Base-by-base conservation (phyloP, 2,113 vertebrate species). In the Rana temporaria region DNA sequence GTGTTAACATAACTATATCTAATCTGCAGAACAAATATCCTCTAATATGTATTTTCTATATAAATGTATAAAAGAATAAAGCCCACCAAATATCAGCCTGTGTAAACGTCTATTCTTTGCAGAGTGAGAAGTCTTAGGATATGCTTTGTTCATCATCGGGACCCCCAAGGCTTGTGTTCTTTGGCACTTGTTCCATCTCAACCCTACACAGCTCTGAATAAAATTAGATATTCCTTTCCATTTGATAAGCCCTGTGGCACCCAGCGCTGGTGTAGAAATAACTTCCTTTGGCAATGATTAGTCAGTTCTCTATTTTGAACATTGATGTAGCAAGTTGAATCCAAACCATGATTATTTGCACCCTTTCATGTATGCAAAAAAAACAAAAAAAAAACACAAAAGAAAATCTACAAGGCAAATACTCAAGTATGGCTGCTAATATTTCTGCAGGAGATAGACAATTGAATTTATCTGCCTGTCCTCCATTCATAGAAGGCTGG, bases 91-190 rank as follows among this genome's bases (percentile, higher is more conserved):
- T 16, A 75, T 9, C 8, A 75, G n/a, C 17, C 19, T 18, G 20
- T 19, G 38, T 16, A 53, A 42, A 72, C 17, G 63, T 18, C 32
- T 32, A 20, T 71, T 52, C 32, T 72, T 81, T 32, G 34, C 62
- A 71, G 56, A 81, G 32, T 72, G 19, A 63, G 32, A 19, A 66
- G 20, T 57, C 18, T 64, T 15, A 14, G 30, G 38, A 42, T 63
- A n/a, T 62, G 34, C 30, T 62, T 7, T 63, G 30, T 34, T 24
- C 63, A 72, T 24, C 26, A 32, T n/a, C 48, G 1, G 14, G 24
- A 64, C 60, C 68, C 26, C 57, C 68, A 32, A 68, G 56, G 67
- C 38, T 60, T 71, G 66, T 52, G 14, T 62, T 71, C n/a, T 63
- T 65, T 73, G 68, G 68, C 69, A 56, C 4, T 34, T 20, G 34